These are phyloP conservation scores for Benitochromis conjunctus DNA, from an alignment of 2,113 vertebrate species.

Conservation along the genomic window DNA sequence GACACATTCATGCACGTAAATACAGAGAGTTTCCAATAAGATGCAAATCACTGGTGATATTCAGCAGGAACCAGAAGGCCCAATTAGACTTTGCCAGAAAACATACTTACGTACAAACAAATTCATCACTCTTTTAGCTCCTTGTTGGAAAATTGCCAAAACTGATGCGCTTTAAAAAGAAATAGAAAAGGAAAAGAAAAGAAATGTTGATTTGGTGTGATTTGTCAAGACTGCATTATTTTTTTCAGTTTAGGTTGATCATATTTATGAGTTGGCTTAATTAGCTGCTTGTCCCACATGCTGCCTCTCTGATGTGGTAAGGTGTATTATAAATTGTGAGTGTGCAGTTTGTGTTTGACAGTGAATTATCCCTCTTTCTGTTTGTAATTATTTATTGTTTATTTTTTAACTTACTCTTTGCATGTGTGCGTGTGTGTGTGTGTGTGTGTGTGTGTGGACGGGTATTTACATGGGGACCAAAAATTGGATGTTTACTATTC, in stretches of 20 bases:
- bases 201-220: neutral
- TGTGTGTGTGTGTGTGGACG: neutral
- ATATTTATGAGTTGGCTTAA: constrained; percentile 43
- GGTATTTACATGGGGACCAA: too few relatives aligned
- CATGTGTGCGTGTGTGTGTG: fast-evolving
- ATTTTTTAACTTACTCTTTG: neutral
- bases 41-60: neutral
- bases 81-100: neutral
- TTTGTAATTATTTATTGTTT: neutral
- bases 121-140: neutral
- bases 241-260: constrained; percentile 26
- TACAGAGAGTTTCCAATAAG: neutral
- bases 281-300: constrained; percentile 47
- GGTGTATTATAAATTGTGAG: constrained; percentile 13
- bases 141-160: neutral
- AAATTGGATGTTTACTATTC: too few relatives aligned
- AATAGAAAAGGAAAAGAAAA: neutral
- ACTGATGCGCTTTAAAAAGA: neutral
- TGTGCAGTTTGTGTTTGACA: neutral
- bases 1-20: neutral
- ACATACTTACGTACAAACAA: neutral
- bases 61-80: neutral
- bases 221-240: neutral
- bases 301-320: constrained; percentile 48
- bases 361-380: neutral